Evolutionary conservation across 35 echinoderm and acorn worm genomes (phyloP).

Genomic region (Stichopus chloronotus): DNA sequence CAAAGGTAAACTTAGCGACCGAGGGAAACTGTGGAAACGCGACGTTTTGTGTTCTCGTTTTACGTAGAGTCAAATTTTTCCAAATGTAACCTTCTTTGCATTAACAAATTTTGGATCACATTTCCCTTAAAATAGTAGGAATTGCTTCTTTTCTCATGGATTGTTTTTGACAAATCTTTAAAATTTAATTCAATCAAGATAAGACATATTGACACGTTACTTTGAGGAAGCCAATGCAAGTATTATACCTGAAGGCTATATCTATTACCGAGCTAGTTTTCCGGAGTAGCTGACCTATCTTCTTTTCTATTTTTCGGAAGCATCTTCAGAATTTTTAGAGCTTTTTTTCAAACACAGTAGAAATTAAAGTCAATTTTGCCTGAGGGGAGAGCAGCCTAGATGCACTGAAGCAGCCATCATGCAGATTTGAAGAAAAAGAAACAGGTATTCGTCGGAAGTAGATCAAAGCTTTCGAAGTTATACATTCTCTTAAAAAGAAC

Average conservation of each 20-base stretch:
- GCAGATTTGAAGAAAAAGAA: not conserved
- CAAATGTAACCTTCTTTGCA: not conserved
- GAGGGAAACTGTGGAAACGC: too few relatives aligned
- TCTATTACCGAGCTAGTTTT: not conserved
- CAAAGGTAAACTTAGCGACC: too few relatives aligned
- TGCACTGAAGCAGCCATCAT: not conserved
- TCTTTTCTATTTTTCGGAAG: not conserved
- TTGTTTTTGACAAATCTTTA: not conserved
- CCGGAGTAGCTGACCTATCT: conserved; percentile 6
- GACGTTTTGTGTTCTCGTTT: not conserved
- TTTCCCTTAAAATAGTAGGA: not conserved
- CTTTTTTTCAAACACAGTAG: not conserved
- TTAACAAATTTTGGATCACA: not conserved
- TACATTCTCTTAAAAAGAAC: not conserved
- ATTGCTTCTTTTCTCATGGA: not conserved
- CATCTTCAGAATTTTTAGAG: not conserved
- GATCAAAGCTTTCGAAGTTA: not conserved
- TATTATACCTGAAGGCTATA: not conserved
- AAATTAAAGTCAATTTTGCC: conserved; percentile 20
- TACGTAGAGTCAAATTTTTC: not conserved
- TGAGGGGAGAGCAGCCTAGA: not conserved
- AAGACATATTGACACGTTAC: not conserved
- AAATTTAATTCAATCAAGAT: conserved; percentile 3
- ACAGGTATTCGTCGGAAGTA: not conserved
- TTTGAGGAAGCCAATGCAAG: not conserved